A percentile compares a stretch with the other conserved stretches of the same genome.
These are phyloP conservation scores for Saccostrea glomerata DNA, from an alignment of 1,140 invertebrate species.

Conservation along the genomic window DNA sequence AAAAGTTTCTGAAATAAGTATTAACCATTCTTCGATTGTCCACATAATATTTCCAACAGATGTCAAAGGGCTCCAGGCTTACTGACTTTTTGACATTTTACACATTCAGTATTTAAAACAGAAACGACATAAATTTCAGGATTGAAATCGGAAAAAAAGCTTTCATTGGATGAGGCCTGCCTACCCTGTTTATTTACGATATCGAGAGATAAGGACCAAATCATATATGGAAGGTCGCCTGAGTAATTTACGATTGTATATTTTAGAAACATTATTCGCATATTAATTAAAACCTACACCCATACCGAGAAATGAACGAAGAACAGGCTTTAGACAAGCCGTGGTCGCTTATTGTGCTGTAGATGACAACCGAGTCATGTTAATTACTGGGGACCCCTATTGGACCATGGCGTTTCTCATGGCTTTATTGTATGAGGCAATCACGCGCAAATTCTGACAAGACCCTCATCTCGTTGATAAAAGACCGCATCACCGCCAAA, in stretches of 20 bases:
- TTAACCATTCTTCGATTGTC: constrained; percentile 1
- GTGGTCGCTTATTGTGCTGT: neutral
- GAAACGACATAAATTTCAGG: neutral
- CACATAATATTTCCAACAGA: constrained; percentile 2
- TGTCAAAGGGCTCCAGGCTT: neutral
- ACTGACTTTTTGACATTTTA: neutral
- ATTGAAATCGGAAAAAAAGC: neutral
- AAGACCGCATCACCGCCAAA: neutral
- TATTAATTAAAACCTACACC: constrained; percentile 35
- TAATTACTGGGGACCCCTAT: neutral
- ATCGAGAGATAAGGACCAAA: neutral
- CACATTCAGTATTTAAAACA: neutral
- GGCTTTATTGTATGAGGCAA: neutral
- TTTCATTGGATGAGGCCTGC: neutral
- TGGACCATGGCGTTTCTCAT: neutral
- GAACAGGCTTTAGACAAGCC: neutral
- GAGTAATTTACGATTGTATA: neutral
- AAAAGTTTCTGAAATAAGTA: neutral
- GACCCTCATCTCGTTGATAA: constrained; percentile 3
- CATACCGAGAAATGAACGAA: neutral
- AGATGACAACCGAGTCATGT: neutral
- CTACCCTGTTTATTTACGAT: neutral
- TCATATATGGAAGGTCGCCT: neutral
- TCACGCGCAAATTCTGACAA: constrained; percentile 22
- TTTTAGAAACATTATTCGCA: constrained; percentile 32